A percentile compares a stretch with the other conserved stretches of the same genome.
Conservation (phyloP, 2,888 invertebrate genomes). For the Phyllotreta cruciferae region DNA sequence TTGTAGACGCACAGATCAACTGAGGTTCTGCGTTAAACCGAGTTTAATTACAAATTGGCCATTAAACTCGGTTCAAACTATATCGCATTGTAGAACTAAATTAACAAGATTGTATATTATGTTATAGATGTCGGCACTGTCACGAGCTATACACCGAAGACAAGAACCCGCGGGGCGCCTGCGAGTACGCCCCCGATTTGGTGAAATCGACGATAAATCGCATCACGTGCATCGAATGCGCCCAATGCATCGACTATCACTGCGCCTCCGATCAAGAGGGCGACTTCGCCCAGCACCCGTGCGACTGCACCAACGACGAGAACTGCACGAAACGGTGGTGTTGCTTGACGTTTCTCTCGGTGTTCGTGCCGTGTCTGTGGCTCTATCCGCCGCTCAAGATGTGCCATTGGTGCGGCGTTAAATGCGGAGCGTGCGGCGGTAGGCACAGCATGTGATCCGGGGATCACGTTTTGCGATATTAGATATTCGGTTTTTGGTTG, state of each 20-base stretch:
- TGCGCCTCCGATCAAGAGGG: conserved; percentile 92
- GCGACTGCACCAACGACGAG: conserved; percentile 76
- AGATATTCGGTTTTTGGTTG: conserved; percentile 36
- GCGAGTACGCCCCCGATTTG: conserved; percentile 87
- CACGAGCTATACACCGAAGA: conserved; percentile 83
- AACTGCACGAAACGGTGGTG: conserved; percentile 85
- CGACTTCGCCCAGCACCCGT: conserved; percentile 84
- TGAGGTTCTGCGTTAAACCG: too few relatives aligned
- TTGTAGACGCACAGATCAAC: too few relatives aligned
- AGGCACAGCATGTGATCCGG: conserved; percentile 67
- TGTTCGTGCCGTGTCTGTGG: conserved; percentile 93
- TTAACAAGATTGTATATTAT: too few relatives aligned
- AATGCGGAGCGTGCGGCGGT: conserved; percentile 84
- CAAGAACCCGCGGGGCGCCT: conserved; percentile 85
- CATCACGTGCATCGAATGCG: conserved; percentile 80
- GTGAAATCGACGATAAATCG: conserved; percentile 80
- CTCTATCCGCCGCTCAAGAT: conserved; percentile 87
- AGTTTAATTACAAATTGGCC: too few relatives aligned
- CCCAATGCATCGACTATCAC: conserved; percentile 91
- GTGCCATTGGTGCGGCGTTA: conserved; percentile 82
- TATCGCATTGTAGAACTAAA: too few relatives aligned
- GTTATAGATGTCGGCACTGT: conserved; percentile 71
- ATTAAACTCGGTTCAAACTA: too few relatives aligned
- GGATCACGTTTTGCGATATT: conserved; percentile 54
- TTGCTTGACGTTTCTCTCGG: conserved; percentile 81